Evolutionary conservation across 2,888 invertebrate genomes (phyloP).

Genomic region (Orthosia cruda): DNA sequence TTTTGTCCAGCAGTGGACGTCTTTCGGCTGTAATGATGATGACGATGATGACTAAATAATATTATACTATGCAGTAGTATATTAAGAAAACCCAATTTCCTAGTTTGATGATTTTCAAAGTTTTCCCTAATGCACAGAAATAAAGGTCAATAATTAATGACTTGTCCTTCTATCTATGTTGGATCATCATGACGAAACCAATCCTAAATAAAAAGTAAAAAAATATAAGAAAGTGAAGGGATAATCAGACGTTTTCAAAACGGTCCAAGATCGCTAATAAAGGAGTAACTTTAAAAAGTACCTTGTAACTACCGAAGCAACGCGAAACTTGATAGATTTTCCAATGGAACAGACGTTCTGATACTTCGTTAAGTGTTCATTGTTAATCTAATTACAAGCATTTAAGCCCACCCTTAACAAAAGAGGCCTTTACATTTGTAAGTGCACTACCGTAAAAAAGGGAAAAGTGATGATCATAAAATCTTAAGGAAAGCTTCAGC

Average conservation of each 20-base stretch:
- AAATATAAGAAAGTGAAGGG: background rate
- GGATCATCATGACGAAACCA: no score
- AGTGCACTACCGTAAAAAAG: slow-evolving; percentile 46
- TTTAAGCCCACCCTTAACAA: slow-evolving; percentile 38
- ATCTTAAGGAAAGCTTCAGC: slow-evolving; percentile 59
- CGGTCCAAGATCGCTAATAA: background rate
- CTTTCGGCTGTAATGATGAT: no score
- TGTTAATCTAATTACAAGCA: slow-evolving; percentile 31
- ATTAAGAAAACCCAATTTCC: no score
- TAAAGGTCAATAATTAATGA: no score
- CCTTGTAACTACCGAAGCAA: background rate
- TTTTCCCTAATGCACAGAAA: no score
- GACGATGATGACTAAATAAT: no score
- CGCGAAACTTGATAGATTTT: slow-evolving; percentile 7
- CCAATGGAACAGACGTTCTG: slow-evolving; percentile 14
- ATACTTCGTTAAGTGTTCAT: slow-evolving; percentile 4
- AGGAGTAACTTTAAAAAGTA: slow-evolving; percentile 5
- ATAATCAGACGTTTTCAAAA: background rate
- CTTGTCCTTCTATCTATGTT: no score
- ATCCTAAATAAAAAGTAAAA: no score
- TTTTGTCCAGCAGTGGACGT: no score
- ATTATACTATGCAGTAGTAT: no score
- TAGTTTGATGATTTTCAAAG: no score
- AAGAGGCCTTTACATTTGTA: slow-evolving; percentile 25
- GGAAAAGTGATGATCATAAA: slow-evolving; percentile 65